phyloP scores from a whole-genome alignment of 1,140 invertebrate species.

The Glossosoma conforme region DNA sequence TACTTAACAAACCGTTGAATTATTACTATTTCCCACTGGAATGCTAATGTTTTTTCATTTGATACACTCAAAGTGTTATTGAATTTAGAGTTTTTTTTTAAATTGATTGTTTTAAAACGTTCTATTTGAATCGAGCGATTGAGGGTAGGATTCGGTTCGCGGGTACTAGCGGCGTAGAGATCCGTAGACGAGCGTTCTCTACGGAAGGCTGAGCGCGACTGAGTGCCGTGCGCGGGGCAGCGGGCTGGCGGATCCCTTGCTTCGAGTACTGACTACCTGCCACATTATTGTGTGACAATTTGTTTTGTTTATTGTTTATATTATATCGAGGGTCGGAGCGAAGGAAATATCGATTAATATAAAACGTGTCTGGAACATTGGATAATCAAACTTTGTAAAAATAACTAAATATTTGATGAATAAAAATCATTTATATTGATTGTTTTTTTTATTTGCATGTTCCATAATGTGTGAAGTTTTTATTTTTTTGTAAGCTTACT shows the following conservation, averaged over 20 bases:
- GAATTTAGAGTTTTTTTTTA: too few species aligned
- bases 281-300: conserved; percentile 15
- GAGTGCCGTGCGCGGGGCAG: conserved; percentile 12
- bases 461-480: too few species aligned
- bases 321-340: conserved; percentile 1
- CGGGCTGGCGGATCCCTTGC: conserved; percentile 13
- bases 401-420: too few species aligned
- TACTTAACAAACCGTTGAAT: conserved; percentile 1
- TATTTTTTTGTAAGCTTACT: too few species aligned
- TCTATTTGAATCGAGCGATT: conserved; percentile 10
- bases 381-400: too few species aligned
- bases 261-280: conserved; percentile 6
- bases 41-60: too few species aligned
- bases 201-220: conserved; percentile 20
- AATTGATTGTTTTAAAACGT: too few species aligned
- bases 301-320: conserved; percentile 19
- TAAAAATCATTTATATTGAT: too few species aligned
- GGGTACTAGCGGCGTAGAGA: not conserved
- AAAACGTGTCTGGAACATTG: too few species aligned
- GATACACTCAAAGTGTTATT: too few species aligned
- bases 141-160: conserved; percentile 5
- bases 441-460: too few species aligned
- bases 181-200: conserved; percentile 14
- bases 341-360: not conserved
- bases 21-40: too few species aligned